These are phyloP conservation scores for Leptestheria dahalacensis DNA, from an alignment of 1,140 invertebrate genomes.

Conservation along the genomic window DNA sequence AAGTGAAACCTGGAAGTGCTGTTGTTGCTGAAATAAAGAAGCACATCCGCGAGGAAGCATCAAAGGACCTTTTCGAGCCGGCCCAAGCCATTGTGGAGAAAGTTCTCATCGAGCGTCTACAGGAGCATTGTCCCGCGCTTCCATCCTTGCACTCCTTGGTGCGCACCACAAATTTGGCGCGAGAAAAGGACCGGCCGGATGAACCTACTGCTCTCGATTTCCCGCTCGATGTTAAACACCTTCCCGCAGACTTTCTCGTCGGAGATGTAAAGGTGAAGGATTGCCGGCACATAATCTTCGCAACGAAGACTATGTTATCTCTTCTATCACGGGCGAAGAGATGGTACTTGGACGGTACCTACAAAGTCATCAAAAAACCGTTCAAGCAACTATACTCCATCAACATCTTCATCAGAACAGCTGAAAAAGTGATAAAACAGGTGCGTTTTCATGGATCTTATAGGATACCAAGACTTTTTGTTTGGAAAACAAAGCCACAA, in stretches of 20 bases:
- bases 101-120: too few species aligned
- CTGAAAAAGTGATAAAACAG: conserved; percentile 3
- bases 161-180: not conserved
- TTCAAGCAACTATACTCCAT: too few species aligned
- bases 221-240: not conserved
- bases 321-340: too few species aligned
- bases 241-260: not conserved
- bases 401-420: not conserved
- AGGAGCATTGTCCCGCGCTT: not conserved
- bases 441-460: not conserved
- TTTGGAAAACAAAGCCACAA: too few species aligned
- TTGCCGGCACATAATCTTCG: conserved; percentile 1
- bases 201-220: not conserved
- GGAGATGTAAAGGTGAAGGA: not conserved
- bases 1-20: too few species aligned
- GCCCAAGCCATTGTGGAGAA: too few species aligned
- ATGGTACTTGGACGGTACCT: too few species aligned
- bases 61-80: too few species aligned
- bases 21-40: too few species aligned
- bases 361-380: too few species aligned
- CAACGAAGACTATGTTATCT: too few species aligned
- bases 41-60: too few species aligned
- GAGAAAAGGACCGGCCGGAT: not conserved
- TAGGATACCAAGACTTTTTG: not conserved
- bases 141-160: not conserved